Evolutionary conservation across 1,140 invertebrate genomes (phyloP).

Genomic region (Phortica variegata): DNA sequence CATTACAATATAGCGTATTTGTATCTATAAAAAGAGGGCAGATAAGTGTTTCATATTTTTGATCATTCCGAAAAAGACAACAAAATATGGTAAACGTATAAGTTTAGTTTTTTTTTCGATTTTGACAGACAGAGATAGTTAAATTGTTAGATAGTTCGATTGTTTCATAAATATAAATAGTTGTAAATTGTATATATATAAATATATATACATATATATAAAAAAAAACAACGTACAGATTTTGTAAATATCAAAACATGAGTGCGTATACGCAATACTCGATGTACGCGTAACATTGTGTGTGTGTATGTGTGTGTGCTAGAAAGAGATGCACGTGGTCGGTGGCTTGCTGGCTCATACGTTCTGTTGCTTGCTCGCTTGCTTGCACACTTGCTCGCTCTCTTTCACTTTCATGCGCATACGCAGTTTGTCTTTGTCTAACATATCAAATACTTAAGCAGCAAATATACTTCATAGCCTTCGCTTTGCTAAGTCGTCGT

Average conservation of each 20-base stretch:
- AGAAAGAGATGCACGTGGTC: neutral
- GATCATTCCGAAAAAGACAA: neutral
- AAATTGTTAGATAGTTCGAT: neutral
- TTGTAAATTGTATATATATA: too few species aligned
- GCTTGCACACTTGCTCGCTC: neutral
- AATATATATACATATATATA: too few species aligned
- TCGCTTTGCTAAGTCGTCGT: neutral
- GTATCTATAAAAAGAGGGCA: constrained; percentile 19
- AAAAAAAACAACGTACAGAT: too few species aligned
- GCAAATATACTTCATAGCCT: neutral
- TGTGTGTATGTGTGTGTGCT: too few species aligned
- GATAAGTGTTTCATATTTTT: neutral
- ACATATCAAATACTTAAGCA: constrained; percentile 8
- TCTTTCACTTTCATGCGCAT: neutral
- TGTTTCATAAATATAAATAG: neutral
- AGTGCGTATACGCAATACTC: constrained; percentile 6
- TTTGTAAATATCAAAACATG: constrained; percentile 1
- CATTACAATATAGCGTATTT: constrained; percentile 18
- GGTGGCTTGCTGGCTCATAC: neutral
- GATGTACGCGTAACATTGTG: constrained; percentile 4
- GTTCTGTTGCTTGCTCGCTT: neutral
- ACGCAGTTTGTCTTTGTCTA: constrained; percentile 26
- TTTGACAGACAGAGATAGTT: too few species aligned
- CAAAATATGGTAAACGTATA: too few species aligned
- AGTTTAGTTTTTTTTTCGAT: too few species aligned